Evolutionary conservation across 2,888 invertebrate genomes (phyloP), one percentile per base, ranked within the genome.

Genomic region (Drepanosiphum platanoidis): DNA sequence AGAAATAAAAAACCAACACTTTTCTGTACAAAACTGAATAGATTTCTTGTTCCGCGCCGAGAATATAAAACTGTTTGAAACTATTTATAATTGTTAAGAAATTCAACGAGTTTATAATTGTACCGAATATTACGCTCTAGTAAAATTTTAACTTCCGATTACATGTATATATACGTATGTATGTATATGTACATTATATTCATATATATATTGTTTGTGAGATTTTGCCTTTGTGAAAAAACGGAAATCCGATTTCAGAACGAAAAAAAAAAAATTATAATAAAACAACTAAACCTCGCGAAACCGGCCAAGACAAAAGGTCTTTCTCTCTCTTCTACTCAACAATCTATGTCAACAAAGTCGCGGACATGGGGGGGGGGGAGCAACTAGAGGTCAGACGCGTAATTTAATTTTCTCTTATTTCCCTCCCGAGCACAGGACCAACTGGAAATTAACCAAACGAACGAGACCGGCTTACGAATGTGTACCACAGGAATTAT

Each of bases 331-430:
- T 3, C 1, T 3, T 18, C 2, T 80, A 79, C 8, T 46, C 3
- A 13, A 15, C 52, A 27, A 80, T 58, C 58, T 36, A 70, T 80
- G 80, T 70, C 13, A 70, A 70, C 80, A 27, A 27, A 18, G 36
- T 30, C 3, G n/a, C 9, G 30, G 27, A 64, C 11, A 72, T 30
- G 22, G 30, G 3, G 30, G n/a, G 15, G 0, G 27, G 27, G 27
- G 11, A 8, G 32, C 36, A 58, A 39, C 36, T 13, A 58, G 22
- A 36, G 34, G 42, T 79, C 34, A 30, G 68, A 42, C 13, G 46
- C 66, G 36, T 80, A 70, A 80, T 80, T 70, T 36, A 30, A 70
- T 80, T 80, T 80, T 80, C 70, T 70, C 52, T 70, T 58, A 80
- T 52, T 58, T 58, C 70, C 27, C 27, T 52, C 27, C 8, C 66